Evolutionary conservation across 2,113 vertebrate species (phyloP).

Genomic region (Octodon degus): DNA sequence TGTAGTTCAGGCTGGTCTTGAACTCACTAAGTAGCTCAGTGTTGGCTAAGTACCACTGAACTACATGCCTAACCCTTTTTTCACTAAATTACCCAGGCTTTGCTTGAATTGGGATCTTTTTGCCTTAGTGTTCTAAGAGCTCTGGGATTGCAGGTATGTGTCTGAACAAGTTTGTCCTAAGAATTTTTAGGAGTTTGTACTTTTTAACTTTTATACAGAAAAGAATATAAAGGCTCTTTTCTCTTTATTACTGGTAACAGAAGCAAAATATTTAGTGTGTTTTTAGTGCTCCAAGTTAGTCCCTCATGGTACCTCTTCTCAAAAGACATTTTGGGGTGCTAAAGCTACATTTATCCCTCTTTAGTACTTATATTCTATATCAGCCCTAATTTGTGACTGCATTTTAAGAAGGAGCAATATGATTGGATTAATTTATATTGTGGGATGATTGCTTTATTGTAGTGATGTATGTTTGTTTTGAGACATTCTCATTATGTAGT

Average conservation of each 20-base stretch:
- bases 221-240: slow-evolving; percentile 18
- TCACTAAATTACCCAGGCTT: no score
- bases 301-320: neutral
- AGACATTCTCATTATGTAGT: neutral
- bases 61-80: neutral
- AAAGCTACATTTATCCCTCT: neutral
- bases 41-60: neutral
- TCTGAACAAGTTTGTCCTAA: slow-evolving; percentile 41
- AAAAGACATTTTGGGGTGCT: neutral
- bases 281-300: neutral
- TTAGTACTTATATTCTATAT: neutral
- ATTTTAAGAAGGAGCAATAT: neutral
- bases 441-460: neutral
- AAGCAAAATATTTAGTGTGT: slow-evolving; percentile 26
- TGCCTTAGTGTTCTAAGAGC: no score
- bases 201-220: neutral
- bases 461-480: neutral
- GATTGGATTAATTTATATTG: neutral
- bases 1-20: no score
- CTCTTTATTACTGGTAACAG: neutral
- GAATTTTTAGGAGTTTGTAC: neutral
- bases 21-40: no score
- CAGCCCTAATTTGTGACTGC: neutral
- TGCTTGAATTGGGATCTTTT: no score
- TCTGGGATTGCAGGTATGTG: neutral